Evolutionary conservation across 2,113 vertebrate species (phyloP), one percentile per base, ranked within the genome.

Genomic region (Murina feae): DNA sequence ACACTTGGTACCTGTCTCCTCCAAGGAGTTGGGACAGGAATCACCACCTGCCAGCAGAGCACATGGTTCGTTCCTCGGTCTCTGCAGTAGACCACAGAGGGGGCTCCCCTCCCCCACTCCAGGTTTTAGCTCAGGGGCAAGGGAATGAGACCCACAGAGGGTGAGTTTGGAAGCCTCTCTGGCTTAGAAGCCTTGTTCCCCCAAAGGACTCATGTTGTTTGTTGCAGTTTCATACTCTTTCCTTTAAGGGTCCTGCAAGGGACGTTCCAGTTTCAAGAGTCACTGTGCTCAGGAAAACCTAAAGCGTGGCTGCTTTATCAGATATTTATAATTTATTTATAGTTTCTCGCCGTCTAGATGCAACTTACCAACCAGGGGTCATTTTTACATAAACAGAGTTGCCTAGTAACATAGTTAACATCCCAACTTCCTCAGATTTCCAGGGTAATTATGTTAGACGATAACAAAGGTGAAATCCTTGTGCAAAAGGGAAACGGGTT

Each of bases 71-170:
- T 21, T 16, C 37, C 60, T 51, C 18, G 6, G 16, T 42, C 47
- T 23, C 28, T 47, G 49, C 3, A 1, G 1, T 1, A 0, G 16
- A 35, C 49, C 35, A 8, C 1, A 3, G 55, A 23, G 21, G 32
- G 20, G 35, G 49, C 21, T 30, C 71, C 42, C 39, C 44, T 2
- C 14, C 4, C 21, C 28, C 2, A 4, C 4, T 25, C n/a, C 51
- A 44, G 9, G 6, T 16, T 71, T 47, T 44, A 58, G 75, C 68
- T 53, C 51, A 39, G 23, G 80, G 78, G 20, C 60, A 66, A 6
- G 49, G 55, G 51, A 25, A 37, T 5, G 42, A 86, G 35, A 21
- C 30, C 49, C 60, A n/a, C 20, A 7, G 2, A 3, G 20, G 42
- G 71, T 88, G 66, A 17, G 30, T 53, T 32, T 80, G n/a, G 28